Percentiles rank a stretch among this genome's conserved stretches.
These are phyloP conservation scores for Phasia obesa DNA, from an alignment of 2,888 invertebrate genomes.

Conservation along the genomic window DNA sequence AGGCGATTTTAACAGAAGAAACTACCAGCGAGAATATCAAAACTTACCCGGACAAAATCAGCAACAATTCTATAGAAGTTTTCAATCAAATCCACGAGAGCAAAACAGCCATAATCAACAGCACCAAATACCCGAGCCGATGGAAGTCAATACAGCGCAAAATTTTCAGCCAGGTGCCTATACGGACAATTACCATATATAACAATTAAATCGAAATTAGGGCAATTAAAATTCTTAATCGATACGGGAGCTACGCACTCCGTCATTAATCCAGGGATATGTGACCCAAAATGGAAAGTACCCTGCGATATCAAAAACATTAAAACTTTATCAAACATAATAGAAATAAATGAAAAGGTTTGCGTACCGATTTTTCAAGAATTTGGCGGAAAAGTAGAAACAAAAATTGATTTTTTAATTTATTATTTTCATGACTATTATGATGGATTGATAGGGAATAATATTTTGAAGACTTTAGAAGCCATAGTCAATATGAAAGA, in stretches of 20 bases:
- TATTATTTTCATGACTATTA: constrained; percentile 11
- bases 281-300: constrained; percentile 26
- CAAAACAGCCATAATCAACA: neutral
- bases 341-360: too few relatives aligned
- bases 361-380: too few relatives aligned
- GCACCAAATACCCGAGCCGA: constrained; percentile 4
- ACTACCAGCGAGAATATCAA: neutral
- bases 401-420: constrained; percentile 1
- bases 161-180: constrained; percentile 29
- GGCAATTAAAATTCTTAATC: constrained; percentile 32
- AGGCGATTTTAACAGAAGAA: constrained; percentile 14
- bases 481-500: constrained; percentile 10
- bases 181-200: constrained; percentile 45
- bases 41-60: constrained; percentile 2
- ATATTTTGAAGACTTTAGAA: constrained; percentile 10
- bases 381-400: neutral
- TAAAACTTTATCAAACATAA: constrained; percentile 11
- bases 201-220: constrained; percentile 31
- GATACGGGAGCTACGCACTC: constrained; percentile 43
- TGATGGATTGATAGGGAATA: constrained; percentile 14
- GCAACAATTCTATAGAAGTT: neutral
- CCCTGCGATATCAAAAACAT: constrained; percentile 1
- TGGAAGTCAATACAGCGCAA: constrained; percentile 19
- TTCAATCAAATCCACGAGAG: neutral
- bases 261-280: constrained; percentile 31